Conservation (phyloP, 2,113 vertebrate species). For the Nansenia antarctica region DNA sequence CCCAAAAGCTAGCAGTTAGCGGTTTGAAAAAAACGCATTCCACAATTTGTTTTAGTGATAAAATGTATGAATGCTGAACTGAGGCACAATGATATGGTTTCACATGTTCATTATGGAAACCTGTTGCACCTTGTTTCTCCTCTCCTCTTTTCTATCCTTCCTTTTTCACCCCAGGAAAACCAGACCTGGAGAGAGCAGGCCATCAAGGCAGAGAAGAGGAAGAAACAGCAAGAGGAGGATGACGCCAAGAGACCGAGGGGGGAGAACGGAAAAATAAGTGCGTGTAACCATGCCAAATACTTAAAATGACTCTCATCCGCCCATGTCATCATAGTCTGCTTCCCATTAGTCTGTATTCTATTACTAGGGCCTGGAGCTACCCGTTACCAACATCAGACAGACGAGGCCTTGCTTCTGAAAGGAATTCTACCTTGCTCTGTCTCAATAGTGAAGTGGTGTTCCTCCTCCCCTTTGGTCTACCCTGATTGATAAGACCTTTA, state of each 20-base stretch:
- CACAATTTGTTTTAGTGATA: no score
- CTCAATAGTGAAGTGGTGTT: not conserved
- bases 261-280: constrained; percentile 83
- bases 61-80: no score
- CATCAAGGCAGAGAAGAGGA: constrained; percentile 81
- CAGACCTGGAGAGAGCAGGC: constrained; percentile 83
- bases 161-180: constrained; percentile 76
- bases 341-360: no score
- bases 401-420: not conserved
- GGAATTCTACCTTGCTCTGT: not conserved
- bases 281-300: constrained; percentile 45
- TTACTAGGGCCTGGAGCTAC: no score
- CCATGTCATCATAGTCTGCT: no score
- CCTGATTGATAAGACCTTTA: not conserved
- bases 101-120: not conserved
- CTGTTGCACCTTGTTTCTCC: not conserved
- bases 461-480: not conserved
- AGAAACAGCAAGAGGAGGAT: constrained; percentile 81
- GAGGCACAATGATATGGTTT: no score
- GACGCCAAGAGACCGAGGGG: constrained; percentile 80
- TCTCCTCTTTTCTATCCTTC: not conserved
- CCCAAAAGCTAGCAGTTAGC: no score
- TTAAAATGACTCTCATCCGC: not conserved
- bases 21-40: no score
- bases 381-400: not conserved